Evolutionary conservation across 2,797 vertebrate species (phyloP), one percentile per base, ranked within the genome.

Genomic region (Halcyon chelicuti): DNA sequence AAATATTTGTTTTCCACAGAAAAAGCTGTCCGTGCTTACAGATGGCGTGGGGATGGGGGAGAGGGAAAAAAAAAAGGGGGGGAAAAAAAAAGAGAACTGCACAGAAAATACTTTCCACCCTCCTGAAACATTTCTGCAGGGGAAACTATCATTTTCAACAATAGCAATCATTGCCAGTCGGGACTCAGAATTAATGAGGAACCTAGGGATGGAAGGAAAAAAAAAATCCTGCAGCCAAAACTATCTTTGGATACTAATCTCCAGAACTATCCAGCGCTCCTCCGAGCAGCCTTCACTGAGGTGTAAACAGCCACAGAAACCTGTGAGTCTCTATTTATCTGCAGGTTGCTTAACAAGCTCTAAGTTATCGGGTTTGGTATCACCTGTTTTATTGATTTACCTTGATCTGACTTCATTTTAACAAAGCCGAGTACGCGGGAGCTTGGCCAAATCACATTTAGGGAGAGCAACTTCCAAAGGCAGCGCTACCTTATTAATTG

Each of bases 181-280:
- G 76, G 21, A 62, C 49, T 83, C 76, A 77, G 86, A 90, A 70
- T 68, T 93, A 90, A 88, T 39, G 66, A 94, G 72, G 21, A 90
- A 65, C 61, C 39, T 28, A n/a, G 29, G 70, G 33, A 92, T 18
- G 5, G 26, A 4, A 5, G 16, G 12, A 22, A 35, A 35, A 57
- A 44, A 20, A 28, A 25, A 66, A 21, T 46, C 22, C 17, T 40
- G 35, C 57, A 60, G n/a, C 65, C 49, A 35, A 67, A 49, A 35
- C 44, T 79, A 1, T 22, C 62, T 78, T 31, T 55, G 39, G 47
- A 47, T 67, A 17, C 5, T 7, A 7, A 61, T 39, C 66, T 81
- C 26, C 21, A 58, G 35, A 35, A 75, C 26, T n/a, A 65, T 0
- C 0, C 47, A 58, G 33, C 1, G 3, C 40, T 39, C 22, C 40